These are phyloP conservation scores for Stomatorhinus ivindoensis DNA, from an alignment of 2,113 vertebrate species.

Conservation along the genomic window DNA sequence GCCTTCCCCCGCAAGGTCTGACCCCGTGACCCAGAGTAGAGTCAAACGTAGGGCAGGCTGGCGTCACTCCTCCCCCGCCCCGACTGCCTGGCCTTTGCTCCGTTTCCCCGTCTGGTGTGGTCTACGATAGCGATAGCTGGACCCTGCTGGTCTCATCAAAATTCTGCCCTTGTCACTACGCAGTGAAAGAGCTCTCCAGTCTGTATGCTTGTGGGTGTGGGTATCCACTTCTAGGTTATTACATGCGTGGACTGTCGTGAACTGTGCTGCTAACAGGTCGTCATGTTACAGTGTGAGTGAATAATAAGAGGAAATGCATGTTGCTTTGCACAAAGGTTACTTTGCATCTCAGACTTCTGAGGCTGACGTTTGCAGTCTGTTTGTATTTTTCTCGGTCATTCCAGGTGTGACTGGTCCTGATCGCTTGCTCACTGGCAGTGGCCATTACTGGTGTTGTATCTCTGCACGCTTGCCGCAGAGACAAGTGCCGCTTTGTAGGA, in stretches of 20 bases:
- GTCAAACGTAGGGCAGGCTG: constrained; percentile 7
- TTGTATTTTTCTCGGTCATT: neutral
- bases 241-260: neutral
- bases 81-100: neutral
- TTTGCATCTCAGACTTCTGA: neutral
- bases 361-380: neutral
- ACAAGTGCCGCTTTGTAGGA: neutral
- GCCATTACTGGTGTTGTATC: neutral
- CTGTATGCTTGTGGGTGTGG: neutral
- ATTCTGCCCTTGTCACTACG: neutral
- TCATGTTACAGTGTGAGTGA: neutral
- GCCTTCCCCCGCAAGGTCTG: neutral
- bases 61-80: neutral
- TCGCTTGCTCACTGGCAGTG: neutral
- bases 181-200: neutral
- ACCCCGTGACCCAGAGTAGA: neutral
- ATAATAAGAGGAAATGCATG: neutral
- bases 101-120: neutral
- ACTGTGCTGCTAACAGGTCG: neutral
- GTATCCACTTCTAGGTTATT: neutral
- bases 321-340: neutral
- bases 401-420: neutral
- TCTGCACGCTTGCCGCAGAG: neutral
- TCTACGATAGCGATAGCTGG: neutral
- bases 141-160: neutral